A percentile compares a stretch with the other conserved stretches of the same genome.
phyloP scores from a whole-genome alignment of 35 echinoderm and acorn worm species.

The Ophioderma brevispina region DNA sequence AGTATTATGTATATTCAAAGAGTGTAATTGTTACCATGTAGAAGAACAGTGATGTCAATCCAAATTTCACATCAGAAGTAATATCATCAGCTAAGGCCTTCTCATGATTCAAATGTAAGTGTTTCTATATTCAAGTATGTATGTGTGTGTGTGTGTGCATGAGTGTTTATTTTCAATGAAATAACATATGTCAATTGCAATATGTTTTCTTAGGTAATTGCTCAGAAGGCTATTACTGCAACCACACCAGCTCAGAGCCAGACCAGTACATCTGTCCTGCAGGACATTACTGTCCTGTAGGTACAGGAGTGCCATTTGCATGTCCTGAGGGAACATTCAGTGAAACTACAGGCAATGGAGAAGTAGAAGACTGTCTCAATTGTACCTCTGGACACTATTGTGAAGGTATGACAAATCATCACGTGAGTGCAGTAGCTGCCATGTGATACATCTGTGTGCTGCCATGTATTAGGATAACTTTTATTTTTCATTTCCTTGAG shows the following conservation, averaged over 20 bases:
- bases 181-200: neutral
- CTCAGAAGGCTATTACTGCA: constrained; percentile 89
- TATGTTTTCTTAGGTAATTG: constrained; percentile 68
- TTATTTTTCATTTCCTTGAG: too few species aligned
- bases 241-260: constrained; percentile 85
- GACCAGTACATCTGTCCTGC: constrained; percentile 90
- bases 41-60: too few species aligned
- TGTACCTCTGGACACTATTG: constrained; percentile 89
- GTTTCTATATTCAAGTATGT: too few species aligned
- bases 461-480: too few species aligned
- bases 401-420: constrained; percentile 73
- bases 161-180: too few species aligned
- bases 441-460: too few species aligned
- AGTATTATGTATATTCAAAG: too few species aligned
- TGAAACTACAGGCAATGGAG: constrained; percentile 69
- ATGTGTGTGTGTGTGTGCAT: too few species aligned
- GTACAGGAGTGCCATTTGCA: constrained; percentile 73
- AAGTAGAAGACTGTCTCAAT: constrained; percentile 73
- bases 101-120: too few species aligned
- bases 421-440: neutral
- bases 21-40: too few species aligned
- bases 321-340: constrained; percentile 92
- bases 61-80: too few species aligned
- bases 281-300: constrained; percentile 83
- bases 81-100: too few species aligned